phyloP scores from a whole-genome alignment of 2,113 vertebrate genomes.

The Bos taurus region DNA sequence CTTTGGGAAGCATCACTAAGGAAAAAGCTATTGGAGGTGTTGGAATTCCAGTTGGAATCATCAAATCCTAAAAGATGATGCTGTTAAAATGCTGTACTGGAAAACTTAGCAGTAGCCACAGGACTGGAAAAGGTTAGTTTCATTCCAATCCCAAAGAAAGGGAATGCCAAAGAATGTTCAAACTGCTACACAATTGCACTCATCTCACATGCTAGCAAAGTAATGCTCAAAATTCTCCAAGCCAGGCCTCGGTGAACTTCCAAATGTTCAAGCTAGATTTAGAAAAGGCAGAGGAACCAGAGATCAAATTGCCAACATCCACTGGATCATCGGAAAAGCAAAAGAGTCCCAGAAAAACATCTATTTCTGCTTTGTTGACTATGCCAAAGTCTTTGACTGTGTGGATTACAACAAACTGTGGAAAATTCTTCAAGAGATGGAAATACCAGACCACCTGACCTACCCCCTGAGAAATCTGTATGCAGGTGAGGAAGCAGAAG shows the following conservation, averaged over 20 bases:
- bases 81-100: not conserved
- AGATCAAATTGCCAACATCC: not conserved
- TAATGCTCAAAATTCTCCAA: not conserved
- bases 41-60: not conserved
- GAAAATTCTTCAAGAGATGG: not conserved
- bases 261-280: not conserved
- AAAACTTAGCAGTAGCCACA: not conserved
- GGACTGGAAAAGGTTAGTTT: not conserved
- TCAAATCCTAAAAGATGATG: not conserved
- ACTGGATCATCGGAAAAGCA: not conserved
- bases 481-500: not conserved
- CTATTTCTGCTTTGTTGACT: not conserved
- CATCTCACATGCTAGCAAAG: not conserved
- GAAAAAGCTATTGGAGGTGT: not conserved
- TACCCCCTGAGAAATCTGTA: not conserved
- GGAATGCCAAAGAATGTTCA: not conserved
- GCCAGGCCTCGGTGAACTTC: not conserved
- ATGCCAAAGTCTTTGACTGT: not conserved
- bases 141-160: not conserved
- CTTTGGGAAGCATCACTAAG: not conserved
- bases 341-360: not conserved
- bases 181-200: not conserved
- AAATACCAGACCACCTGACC: not conserved
- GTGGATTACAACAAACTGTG: not conserved
- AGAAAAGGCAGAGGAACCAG: not conserved